Conservation (phyloP, 2,113 vertebrate genomes). For the Campylorhamphus procurvoides region DNA sequence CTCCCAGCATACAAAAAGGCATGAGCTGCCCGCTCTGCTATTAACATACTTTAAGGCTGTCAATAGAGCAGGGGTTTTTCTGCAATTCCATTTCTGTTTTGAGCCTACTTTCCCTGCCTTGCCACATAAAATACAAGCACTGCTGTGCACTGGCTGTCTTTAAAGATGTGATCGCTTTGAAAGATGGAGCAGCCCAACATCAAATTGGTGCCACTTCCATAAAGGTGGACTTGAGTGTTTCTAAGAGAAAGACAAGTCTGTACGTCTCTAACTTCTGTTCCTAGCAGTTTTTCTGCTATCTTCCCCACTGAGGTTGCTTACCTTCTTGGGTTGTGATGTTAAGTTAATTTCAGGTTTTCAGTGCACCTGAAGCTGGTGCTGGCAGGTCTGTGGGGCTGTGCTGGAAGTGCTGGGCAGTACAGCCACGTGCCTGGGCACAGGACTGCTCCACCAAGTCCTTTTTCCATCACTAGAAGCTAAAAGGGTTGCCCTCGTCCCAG, state of each 20-base stretch:
- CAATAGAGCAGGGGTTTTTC: background rate
- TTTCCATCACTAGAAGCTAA: background rate
- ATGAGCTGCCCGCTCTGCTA: background rate
- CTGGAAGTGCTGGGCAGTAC: background rate
- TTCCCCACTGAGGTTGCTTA: background rate
- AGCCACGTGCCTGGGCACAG: fast-evolving
- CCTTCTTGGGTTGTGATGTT: background rate
- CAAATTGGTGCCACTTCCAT: background rate
- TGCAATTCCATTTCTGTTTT: background rate
- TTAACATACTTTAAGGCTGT: background rate
- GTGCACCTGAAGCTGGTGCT: background rate
- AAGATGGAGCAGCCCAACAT: background rate
- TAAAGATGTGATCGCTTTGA: background rate
- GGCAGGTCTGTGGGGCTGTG: background rate
- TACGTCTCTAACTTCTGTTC: background rate
- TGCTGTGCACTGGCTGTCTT: background rate
- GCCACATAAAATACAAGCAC: background rate
- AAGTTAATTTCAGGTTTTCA: background rate
- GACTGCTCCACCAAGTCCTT: background rate
- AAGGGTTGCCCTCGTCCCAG: background rate
- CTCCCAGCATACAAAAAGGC: background rate
- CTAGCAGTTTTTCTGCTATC: background rate
- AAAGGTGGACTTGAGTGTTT: background rate
- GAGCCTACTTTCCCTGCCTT: background rate
- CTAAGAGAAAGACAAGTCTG: background rate